Percentiles rank a stretch among this genome's conserved stretches.
phyloP scores from a whole-genome alignment of 2,888 invertebrate genomes.

The Andrena bucephala region DNA sequence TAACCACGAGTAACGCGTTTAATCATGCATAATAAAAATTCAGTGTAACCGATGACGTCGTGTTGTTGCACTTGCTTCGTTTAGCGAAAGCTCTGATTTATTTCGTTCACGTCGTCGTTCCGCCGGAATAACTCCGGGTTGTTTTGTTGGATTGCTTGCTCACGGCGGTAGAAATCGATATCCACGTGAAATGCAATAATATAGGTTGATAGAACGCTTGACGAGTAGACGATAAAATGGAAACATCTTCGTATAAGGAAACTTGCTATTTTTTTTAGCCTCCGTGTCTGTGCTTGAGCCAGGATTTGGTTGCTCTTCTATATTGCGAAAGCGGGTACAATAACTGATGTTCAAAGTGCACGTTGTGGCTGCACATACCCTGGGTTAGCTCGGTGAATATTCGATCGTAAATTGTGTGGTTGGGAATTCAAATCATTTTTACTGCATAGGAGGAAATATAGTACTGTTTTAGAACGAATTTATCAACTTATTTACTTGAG shows the following conservation, averaged over 20 bases:
- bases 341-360: neutral
- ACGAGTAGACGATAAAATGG: constrained; percentile 25
- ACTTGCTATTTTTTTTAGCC: constrained; percentile 3
- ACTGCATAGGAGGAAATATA: too few relatives aligned
- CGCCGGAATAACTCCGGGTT: constrained; percentile 48
- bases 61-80: constrained; percentile 35
- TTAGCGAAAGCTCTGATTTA: constrained; percentile 53
- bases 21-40: constrained; percentile 12
- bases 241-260: constrained; percentile 17
- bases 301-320: neutral
- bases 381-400: constrained; percentile 2
- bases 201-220: neutral
- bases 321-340: constrained; percentile 1
- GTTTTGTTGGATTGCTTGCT: constrained; percentile 43
- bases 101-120: constrained; percentile 39
- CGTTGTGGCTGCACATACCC: neutral
- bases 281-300: neutral
- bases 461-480: too few relatives aligned
- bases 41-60: constrained; percentile 10
- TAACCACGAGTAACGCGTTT: too few relatives aligned
- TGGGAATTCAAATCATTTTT: too few relatives aligned
- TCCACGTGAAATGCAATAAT: constrained; percentile 36
- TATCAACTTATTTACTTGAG: too few relatives aligned
- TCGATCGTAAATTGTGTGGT: neutral
- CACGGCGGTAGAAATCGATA: constrained; percentile 50